A percentile compares a stretch with the other conserved stretches of the same genome.
These are phyloP conservation scores for Eumeta japonica DNA, from an alignment of 1,140 invertebrate species.

Conservation along the genomic window DNA sequence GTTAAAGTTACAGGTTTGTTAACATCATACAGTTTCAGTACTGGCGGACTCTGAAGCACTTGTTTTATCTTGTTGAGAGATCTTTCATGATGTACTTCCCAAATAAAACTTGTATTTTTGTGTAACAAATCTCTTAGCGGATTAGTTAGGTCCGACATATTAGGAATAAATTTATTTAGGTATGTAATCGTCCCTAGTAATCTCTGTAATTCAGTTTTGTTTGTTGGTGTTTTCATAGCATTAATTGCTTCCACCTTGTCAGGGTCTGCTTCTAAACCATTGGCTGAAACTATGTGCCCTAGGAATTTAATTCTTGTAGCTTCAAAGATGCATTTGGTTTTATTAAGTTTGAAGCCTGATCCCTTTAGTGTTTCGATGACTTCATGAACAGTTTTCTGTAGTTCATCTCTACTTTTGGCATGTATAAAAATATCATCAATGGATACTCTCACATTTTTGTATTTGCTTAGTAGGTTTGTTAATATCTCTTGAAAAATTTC, in stretches of 20 bases:
- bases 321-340: slow-evolving; percentile 25
- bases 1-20: slow-evolving; percentile 3
- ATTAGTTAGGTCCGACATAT: slow-evolving; percentile 18
- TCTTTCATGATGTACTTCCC: slow-evolving; percentile 13
- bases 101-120: slow-evolving; percentile 17
- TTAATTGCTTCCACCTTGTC: slow-evolving; percentile 27
- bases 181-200: not conserved
- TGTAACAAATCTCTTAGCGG: slow-evolving; percentile 21
- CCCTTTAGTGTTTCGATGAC: not conserved
- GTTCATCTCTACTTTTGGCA: too few relatives aligned
- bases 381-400: too few relatives aligned
- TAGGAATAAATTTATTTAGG: not conserved
- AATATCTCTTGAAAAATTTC: too few relatives aligned
- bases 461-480: too few relatives aligned
- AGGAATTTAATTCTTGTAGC: slow-evolving; percentile 29
- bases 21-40: slow-evolving; percentile 4
- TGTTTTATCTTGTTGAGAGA: slow-evolving; percentile 21
- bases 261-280: slow-evolving; percentile 36
- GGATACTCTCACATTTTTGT: too few relatives aligned
- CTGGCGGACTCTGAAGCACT: slow-evolving; percentile 15
- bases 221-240: not conserved
- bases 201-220: not conserved
- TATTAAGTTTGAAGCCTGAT: slow-evolving; percentile 12
- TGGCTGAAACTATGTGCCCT: slow-evolving; percentile 32
- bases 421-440: too few relatives aligned